Base-by-base conservation (phyloP, 2,113 vertebrate genomes). In the Rhizomys pruinosus region DNA sequence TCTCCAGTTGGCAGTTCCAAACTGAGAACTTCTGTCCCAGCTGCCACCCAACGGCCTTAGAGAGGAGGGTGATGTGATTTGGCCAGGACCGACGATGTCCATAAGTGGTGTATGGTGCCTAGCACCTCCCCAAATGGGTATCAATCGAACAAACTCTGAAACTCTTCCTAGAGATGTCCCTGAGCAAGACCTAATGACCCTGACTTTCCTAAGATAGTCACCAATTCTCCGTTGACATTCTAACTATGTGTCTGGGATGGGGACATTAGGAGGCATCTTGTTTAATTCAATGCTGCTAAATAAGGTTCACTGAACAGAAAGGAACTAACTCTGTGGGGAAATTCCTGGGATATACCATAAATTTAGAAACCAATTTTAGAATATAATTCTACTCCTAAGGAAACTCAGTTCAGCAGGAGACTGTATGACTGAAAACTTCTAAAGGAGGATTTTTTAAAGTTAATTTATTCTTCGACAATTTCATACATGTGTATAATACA, bases 341-440 rank as follows among this genome's bases (percentile, higher is more conserved):
- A 11, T 82, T 84, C 37, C 88, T 72, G 29, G 52, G 37, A n/a
- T 32, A 57, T 32, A 34, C 19, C 52, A 73, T 55, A 20, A 90
- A 42, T 88, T 44, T 90, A 86, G 32, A 82, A 82, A 57, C 57
- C 63, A 68, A 69, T 77, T 88, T 92, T 90, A 93, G 69, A 74
- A 90, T 39, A 32, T 52, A 93, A 87, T 84, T 86, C 44, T 81
- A 66, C 39, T 77, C 27, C 64, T 63, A 37, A 84, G 80, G 27
- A 57, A 69, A 89, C 17, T 59, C 55, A 61, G 19, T 44, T 86
- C 64, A 64, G 6, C 8, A 91, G n/a, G 12, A 19, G 37, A 22
- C n/a, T 71, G 27, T 61, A 42, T 63, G 42, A 42, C 19, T 37
- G 13, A 69, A 89, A 89, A 7, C 84, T 32, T 89, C 74, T 63